Percentiles rank a stretch among this genome's conserved stretches.
Evolutionary conservation across 2,888 invertebrate species (phyloP).

Genomic region (Bellardia bayeri): DNA sequence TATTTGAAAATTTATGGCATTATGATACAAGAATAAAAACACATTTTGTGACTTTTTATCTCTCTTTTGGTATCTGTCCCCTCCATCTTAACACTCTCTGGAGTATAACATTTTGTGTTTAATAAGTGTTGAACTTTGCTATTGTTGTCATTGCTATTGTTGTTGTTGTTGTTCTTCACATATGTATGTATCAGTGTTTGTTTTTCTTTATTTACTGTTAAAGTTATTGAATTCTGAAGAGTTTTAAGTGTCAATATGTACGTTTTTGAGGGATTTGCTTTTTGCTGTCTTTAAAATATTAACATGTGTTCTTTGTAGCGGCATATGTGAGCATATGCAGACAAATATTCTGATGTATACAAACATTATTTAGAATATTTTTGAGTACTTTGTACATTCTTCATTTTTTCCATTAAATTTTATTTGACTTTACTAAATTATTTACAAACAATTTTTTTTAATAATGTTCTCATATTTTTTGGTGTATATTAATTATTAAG

Average conservation of each 20-base stretch:
- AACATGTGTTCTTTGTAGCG: slow-evolving; percentile 7
- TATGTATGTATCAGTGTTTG: neutral
- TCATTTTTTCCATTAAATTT: slow-evolving; percentile 3
- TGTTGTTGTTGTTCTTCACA: neutral
- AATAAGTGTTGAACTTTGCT: neutral
- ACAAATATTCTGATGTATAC: neutral
- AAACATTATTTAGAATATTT: neutral
- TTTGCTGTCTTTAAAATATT: neutral
- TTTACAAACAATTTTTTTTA: neutral
- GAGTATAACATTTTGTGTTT: slow-evolving; percentile 15
- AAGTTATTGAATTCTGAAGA: slow-evolving; percentile 35
- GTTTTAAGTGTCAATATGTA: slow-evolving; percentile 28
- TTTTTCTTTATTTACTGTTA: neutral
- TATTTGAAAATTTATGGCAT: slow-evolving; percentile 2
- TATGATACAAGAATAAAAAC: neutral
- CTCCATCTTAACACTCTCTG: neutral
- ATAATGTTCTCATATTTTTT: too few species aligned
- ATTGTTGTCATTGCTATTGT: neutral
- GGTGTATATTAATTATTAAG: too few species aligned
- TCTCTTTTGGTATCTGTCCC: neutral
- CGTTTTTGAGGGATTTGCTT: neutral
- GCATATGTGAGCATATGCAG: neutral
- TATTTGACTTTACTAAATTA: neutral
- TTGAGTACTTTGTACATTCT: too few species aligned
- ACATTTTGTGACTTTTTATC: neutral